These are phyloP conservation scores for Macrosoma leucophasiata DNA, from an alignment of 2,888 invertebrate species.

Conservation along the genomic window DNA sequence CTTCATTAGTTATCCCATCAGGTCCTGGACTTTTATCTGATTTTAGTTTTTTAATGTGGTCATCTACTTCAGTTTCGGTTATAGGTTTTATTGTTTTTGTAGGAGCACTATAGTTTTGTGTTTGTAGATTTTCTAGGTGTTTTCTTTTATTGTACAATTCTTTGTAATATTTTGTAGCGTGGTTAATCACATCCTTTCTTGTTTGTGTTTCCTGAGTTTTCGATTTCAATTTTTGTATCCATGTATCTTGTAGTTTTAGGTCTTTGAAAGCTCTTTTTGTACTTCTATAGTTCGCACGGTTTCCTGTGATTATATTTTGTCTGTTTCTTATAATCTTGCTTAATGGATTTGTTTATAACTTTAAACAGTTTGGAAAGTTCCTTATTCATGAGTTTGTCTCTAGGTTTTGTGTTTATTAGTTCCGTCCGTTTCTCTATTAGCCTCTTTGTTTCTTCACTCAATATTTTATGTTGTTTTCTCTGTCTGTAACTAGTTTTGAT, in stretches of 20 bases:
- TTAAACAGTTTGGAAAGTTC: constrained; percentile 9
- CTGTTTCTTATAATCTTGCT: constrained; percentile 6
- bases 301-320: constrained; percentile 5
- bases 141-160: constrained; percentile 3
- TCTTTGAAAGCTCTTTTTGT: constrained; percentile 11
- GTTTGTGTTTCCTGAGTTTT: constrained; percentile 4
- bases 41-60: background rate
- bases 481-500: background rate
- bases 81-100: too few relatives aligned
- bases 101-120: too few relatives aligned
- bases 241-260: constrained; percentile 6
- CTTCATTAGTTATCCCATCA: too few relatives aligned
- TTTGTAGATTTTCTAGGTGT: too few relatives aligned
- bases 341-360: constrained; percentile 7
- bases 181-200: constrained; percentile 7
- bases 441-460: constrained; percentile 1
- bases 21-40: too few relatives aligned
- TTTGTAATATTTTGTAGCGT: constrained; percentile 9
- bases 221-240: constrained; percentile 8
- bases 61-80: too few relatives aligned
- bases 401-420: constrained; percentile 3
- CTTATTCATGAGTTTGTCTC: constrained; percentile 2
- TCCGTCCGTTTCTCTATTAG: constrained; percentile 3
- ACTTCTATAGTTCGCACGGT: constrained; percentile 7
- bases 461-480: constrained; percentile 1